A percentile compares a stretch with the other conserved stretches of the same genome.
Evolutionary conservation across 92 coral and sea anemone species (phyloP).

Genomic region (Heteractis magnifica): DNA sequence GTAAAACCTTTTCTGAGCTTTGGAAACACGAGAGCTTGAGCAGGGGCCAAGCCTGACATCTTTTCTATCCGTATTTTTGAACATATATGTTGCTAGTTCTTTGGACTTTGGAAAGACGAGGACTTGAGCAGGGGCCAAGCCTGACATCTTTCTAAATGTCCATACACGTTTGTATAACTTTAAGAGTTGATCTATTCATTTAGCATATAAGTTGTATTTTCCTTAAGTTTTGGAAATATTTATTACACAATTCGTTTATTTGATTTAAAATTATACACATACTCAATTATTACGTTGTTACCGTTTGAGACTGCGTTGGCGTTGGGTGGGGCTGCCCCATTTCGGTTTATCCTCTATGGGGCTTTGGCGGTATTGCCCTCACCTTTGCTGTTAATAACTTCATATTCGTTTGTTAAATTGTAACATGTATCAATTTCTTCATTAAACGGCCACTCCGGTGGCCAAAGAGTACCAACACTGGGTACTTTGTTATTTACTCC

Average conservation of each 20-base stretch:
- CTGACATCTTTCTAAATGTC: neutral
- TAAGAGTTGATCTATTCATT: too few relatives aligned
- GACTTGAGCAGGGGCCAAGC: neutral
- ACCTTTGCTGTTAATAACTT: neutral
- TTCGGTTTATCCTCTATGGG: neutral
- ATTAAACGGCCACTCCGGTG: too few relatives aligned
- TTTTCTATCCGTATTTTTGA: neutral
- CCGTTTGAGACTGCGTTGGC: neutral
- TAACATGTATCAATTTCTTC: too few relatives aligned
- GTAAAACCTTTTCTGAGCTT: neutral
- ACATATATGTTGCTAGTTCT: too few relatives aligned
- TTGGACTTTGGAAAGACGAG: neutral
- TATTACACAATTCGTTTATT: neutral
- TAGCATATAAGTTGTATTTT: too few relatives aligned
- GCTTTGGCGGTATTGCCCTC: neutral
- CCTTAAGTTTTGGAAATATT: too few relatives aligned
- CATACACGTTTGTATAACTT: too few relatives aligned
- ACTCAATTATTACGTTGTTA: too few relatives aligned
- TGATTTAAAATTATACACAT: neutral
- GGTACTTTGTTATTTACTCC: too few relatives aligned
- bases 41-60: conserved; percentile 19
- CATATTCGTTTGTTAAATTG: too few relatives aligned
- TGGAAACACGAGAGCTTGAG: conserved; percentile 7
- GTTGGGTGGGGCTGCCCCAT: neutral
- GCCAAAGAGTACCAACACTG: too few relatives aligned